These are phyloP conservation scores for Peromyscus polionotus DNA, from an alignment of 2,113 vertebrate species.

Conservation along the genomic window DNA sequence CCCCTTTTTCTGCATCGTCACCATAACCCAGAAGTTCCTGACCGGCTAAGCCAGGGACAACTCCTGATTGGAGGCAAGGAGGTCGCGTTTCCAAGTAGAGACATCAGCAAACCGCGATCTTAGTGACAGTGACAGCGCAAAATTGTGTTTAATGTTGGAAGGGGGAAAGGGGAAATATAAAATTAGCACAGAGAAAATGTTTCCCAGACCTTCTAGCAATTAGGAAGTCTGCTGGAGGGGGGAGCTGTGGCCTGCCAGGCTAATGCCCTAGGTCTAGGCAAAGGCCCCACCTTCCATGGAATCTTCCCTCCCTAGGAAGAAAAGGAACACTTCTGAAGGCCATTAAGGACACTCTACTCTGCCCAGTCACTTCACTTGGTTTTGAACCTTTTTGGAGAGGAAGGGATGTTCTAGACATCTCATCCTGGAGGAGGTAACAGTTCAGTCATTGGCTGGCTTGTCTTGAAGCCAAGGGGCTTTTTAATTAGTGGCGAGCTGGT, in stretches of 20 bases:
- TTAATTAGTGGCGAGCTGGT: conserved; percentile 70
- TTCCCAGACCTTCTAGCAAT: conserved; percentile 79
- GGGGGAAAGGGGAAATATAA: conserved; percentile 82
- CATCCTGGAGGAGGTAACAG: conserved; percentile 36
- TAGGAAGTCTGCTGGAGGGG: background rate
- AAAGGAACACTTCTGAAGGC: background rate
- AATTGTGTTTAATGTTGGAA: conserved; percentile 84
- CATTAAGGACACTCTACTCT: background rate
- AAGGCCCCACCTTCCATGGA: background rate
- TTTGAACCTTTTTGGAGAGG: conserved; percentile 12
- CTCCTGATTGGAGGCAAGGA: conserved; percentile 81
- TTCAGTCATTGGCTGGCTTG: conserved; percentile 41
- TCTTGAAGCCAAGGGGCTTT: conserved; percentile 64
- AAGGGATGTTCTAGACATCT: background rate
- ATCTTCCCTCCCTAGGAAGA: background rate
- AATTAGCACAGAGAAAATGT: conserved; percentile 81
- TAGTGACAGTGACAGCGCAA: conserved; percentile 84
- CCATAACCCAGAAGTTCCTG: conserved; percentile 70
- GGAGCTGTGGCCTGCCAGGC: background rate
- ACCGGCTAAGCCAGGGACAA: conserved; percentile 30
- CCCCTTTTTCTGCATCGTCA: background rate
- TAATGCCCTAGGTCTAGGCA: background rate
- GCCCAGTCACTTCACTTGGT: background rate
- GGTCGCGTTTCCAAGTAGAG: conserved; percentile 80
- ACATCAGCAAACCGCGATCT: conserved; percentile 84